Percentiles rank a stretch among this genome's conserved stretches.
phyloP scores from a whole-genome alignment of 2,888 invertebrate species.

The Plebejus melissa region DNA sequence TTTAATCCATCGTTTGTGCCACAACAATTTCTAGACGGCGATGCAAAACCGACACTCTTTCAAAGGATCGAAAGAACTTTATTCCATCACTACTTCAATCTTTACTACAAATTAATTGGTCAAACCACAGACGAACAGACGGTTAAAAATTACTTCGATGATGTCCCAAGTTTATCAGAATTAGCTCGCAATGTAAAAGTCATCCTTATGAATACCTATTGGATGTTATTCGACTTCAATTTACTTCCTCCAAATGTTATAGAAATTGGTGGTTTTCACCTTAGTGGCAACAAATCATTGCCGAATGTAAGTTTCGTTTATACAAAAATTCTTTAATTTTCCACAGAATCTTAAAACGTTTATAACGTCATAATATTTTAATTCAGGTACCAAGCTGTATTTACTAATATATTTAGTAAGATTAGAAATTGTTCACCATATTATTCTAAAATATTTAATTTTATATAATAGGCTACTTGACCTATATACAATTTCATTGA shows the following conservation, averaged over 20 bases:
- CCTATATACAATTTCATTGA: too few species aligned
- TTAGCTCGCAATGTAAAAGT: conserved; percentile 75
- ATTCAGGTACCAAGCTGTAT: too few species aligned
- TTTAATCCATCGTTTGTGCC: conserved; percentile 80
- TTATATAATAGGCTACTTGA: too few species aligned
- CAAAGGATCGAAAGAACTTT: conserved; percentile 57
- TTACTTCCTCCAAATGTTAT: conserved; percentile 76
- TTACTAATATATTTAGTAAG: too few species aligned
- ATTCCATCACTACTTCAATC: conserved; percentile 42
- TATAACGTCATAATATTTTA: background rate
- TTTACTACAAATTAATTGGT: conserved; percentile 38
- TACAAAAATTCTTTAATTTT: background rate
- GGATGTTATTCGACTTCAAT: conserved; percentile 69
- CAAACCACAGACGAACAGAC: conserved; percentile 29
- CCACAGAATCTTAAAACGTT: background rate
- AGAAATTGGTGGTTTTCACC: conserved; percentile 80
- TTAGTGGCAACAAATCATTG: conserved; percentile 58
- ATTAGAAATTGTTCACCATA: too few species aligned
- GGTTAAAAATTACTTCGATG: conserved; percentile 56
- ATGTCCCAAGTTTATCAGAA: conserved; percentile 74
- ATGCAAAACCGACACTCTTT: conserved; percentile 57
- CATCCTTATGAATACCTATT: conserved; percentile 55
- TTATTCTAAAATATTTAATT: too few species aligned
- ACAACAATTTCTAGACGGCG: conserved; percentile 72
- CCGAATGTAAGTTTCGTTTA: conserved; percentile 43